These are phyloP conservation scores for Crossocerus cetratus DNA, from an alignment of 2,888 invertebrate species.

Conservation along the genomic window DNA sequence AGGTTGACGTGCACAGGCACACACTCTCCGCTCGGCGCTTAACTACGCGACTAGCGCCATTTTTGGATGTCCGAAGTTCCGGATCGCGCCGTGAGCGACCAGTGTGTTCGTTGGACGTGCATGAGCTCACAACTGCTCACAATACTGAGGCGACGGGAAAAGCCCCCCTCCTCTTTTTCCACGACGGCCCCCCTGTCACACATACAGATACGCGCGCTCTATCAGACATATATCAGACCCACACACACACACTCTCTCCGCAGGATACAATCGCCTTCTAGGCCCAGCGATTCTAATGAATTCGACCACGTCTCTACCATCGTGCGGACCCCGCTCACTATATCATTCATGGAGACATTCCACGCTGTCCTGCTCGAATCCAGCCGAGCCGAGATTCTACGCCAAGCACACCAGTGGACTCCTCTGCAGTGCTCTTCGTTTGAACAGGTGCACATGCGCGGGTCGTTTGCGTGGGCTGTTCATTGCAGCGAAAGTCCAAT, in stretches of 20 bases:
- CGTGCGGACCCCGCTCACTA: constrained; percentile 11
- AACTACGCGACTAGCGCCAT: constrained; percentile 69
- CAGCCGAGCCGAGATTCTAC: too few relatives aligned
- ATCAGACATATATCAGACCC: too few relatives aligned
- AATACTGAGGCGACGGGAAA: constrained; percentile 61
- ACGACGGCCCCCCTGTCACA: not conserved
- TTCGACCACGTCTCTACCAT: constrained; percentile 19
- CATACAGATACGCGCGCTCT: too few relatives aligned
- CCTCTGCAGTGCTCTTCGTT: too few relatives aligned
- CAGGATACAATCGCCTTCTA: constrained; percentile 46
- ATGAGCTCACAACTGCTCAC: constrained; percentile 65
- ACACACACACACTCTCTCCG: not conserved
- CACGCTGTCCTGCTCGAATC: too few relatives aligned
- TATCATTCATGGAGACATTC: too few relatives aligned
- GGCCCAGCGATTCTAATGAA: constrained; percentile 46
- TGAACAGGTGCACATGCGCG: too few relatives aligned
- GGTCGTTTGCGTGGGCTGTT: not conserved
- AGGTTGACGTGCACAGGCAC: constrained; percentile 6
- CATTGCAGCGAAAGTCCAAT: not conserved
- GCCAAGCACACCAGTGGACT: too few relatives aligned
- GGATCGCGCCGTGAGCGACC: constrained; percentile 54
- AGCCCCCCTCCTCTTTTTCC: constrained; percentile 42
- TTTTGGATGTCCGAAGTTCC: constrained; percentile 63
- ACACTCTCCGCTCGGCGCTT: constrained; percentile 22
- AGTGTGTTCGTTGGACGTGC: constrained; percentile 62